Base-by-base conservation (phyloP, 2,888 invertebrate genomes). In the Euclidia mi region DNA sequence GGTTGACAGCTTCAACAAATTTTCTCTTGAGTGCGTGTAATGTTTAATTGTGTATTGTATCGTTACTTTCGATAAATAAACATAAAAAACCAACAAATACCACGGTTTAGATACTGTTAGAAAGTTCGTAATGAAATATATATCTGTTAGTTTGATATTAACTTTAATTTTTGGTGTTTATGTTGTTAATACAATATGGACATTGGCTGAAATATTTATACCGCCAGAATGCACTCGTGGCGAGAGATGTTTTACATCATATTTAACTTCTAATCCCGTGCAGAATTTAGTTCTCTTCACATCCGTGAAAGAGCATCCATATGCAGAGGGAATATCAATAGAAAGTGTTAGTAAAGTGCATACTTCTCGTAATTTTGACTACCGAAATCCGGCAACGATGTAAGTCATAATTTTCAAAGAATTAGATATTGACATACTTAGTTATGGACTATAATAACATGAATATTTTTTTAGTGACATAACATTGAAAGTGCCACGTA, bases 171-270 rank as follows among this genome's bases (percentile, higher is more conserved):
- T 97, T 90, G 85, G 96, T 38, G 95, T 94, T 10, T 97, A 97
- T 85, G 96, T 97, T 56, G 87, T 95, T 31, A 96, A 97, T 84
- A 97, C 97, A 49, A 96, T 98, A 87, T 97, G 97, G 95, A 96
- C 96, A 71, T 92, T 98, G 85, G 96, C 96, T 50, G 95, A 96
- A 83, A 95, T 98, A 69, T 98, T 97, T 84, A 95, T 96, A 56
- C 95, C 96, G 31, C 96, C 97, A 17, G 89, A 95, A 65, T 98
- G 98, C 86, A 95, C 91, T 80, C 90, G 94, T 78, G 95, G 95
- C 82, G 95, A 96, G 71, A 84, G 87, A 71, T 98, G 98, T 91
- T 96, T 96, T 71, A 91, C 95, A 35, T 97, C 97, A 0, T 97
- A 96, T 90, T 93, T 98, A 76, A 90, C 95, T 73, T 89, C 94